phyloP scores from a whole-genome alignment of 2,797 vertebrate species.

The Echiichthys vipera region DNA sequence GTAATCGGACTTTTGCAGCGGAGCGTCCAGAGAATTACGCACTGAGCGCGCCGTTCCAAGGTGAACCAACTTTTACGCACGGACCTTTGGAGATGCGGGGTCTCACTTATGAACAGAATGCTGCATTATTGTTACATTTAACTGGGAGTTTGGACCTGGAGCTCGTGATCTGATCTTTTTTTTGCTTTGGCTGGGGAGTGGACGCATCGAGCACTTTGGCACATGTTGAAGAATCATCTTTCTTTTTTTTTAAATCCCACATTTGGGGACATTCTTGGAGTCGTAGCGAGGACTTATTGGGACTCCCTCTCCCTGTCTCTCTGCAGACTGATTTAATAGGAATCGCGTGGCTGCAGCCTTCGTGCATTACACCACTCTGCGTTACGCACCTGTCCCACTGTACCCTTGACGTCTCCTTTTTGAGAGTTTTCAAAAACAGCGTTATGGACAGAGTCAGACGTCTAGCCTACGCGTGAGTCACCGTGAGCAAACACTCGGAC shows the following conservation, averaged over 20 bases:
- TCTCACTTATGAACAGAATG: not conserved
- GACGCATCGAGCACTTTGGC: constrained; percentile 32
- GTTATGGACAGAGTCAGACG: constrained; percentile 58
- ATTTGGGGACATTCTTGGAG: constrained; percentile 25
- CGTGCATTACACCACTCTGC: constrained; percentile 4
- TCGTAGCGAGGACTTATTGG: not conserved
- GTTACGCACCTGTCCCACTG: constrained; percentile 51
- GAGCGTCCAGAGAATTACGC: constrained; percentile 60
- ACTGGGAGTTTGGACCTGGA: not conserved
- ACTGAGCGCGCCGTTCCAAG: constrained; percentile 36
- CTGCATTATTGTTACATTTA: not conserved
- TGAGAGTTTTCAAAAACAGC: constrained; percentile 45
- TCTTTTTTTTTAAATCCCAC: not conserved
- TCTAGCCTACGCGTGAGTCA: constrained; percentile 73
- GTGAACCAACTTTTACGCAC: constrained; percentile 70
- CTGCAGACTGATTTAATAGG: not conserved
- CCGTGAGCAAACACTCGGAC: constrained; percentile 62
- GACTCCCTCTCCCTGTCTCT: too few relatives aligned
- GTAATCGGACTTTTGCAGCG: constrained; percentile 30
- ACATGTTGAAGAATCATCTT: not conserved
- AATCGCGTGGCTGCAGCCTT: not conserved
- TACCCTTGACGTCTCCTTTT: constrained; percentile 28
- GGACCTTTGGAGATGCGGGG: constrained; percentile 48
- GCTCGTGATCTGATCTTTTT: not conserved
- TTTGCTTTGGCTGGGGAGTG: not conserved